These are phyloP conservation scores for Drosophila bocqueti DNA, from an alignment of 1,140 invertebrate species.

Conservation along the genomic window DNA sequence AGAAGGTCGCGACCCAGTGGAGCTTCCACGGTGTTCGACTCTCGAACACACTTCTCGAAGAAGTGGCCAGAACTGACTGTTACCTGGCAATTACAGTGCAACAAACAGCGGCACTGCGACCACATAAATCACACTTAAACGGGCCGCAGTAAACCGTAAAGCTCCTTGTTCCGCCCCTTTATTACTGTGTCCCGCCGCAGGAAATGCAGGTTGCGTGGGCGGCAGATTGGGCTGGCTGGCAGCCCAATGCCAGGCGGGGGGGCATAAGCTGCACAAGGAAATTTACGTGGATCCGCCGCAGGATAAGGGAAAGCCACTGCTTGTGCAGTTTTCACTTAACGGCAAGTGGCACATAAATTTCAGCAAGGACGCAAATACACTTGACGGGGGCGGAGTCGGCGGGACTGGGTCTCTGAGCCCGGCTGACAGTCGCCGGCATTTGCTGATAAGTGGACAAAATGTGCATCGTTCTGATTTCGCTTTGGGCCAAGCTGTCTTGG, in stretches of 20 bases:
- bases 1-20: slow-evolving; percentile 32
- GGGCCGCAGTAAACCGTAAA: slow-evolving; percentile 26
- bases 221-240: slow-evolving; percentile 5
- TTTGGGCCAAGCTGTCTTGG: slow-evolving; percentile 44
- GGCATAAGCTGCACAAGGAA: slow-evolving; percentile 41
- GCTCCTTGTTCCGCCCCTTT: slow-evolving; percentile 23
- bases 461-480: slow-evolving; percentile 47
- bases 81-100: slow-evolving; percentile 42
- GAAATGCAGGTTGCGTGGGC: slow-evolving; percentile 38
- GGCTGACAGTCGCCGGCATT: slow-evolving; percentile 37
- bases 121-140: slow-evolving; percentile 73
- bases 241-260: slow-evolving; percentile 46
- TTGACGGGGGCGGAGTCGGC: slow-evolving; percentile 11
- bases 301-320: slow-evolving; percentile 16
- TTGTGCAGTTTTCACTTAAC: slow-evolving; percentile 75
- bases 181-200: slow-evolving; percentile 9
- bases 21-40: slow-evolving; percentile 16
- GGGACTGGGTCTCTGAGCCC: background rate
- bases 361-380: slow-evolving; percentile 65
- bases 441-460: slow-evolving; percentile 68
- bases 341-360: slow-evolving; percentile 79
- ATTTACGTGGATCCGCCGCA: slow-evolving; percentile 12
- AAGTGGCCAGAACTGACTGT: slow-evolving; percentile 5
- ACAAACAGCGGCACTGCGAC: slow-evolving; percentile 35
- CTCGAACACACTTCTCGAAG: slow-evolving; percentile 8